Percentiles rank a stretch among this genome's conserved stretches.
These are phyloP conservation scores for Halcyon senegalensis DNA, from an alignment of 2,113 vertebrate genomes.

Conservation along the genomic window DNA sequence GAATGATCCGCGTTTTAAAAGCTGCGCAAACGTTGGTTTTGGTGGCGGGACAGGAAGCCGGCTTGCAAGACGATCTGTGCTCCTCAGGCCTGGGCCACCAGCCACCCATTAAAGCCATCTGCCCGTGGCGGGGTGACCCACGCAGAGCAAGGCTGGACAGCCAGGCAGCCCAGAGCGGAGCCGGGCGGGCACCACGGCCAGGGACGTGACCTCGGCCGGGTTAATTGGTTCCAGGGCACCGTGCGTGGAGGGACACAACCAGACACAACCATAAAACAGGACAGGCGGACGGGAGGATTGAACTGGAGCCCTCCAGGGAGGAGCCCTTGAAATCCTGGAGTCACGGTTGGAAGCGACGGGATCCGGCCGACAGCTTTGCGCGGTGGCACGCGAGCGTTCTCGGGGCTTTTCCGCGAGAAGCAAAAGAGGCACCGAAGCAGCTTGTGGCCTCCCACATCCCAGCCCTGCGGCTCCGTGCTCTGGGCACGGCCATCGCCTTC, in stretches of 20 bases:
- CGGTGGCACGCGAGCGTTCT: background rate
- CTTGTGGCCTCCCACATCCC: background rate
- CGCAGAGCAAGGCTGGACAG: background rate
- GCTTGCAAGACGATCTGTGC: background rate
- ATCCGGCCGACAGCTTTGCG: background rate
- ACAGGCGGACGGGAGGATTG: background rate
- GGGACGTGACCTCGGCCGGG: rapidly evolving
- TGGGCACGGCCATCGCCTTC: background rate
- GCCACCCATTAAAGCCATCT: rapidly evolving
- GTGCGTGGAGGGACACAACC: background rate
- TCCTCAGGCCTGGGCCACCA: background rate
- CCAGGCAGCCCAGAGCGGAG: background rate
- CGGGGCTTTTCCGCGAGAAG: background rate
- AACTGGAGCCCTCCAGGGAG: background rate
- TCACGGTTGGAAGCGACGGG: background rate
- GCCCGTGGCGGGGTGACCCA: background rate
- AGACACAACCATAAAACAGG: background rate
- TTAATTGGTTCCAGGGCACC: background rate
- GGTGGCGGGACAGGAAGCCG: background rate
- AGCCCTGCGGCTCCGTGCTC: background rate
- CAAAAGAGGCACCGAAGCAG: background rate
- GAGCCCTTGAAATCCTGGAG: background rate
- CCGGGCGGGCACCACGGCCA: background rate
- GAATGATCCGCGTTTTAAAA: background rate
- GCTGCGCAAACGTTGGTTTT: background rate